Conservation (phyloP, 1,140 invertebrate species). For the Holotrichia oblita region DNA sequence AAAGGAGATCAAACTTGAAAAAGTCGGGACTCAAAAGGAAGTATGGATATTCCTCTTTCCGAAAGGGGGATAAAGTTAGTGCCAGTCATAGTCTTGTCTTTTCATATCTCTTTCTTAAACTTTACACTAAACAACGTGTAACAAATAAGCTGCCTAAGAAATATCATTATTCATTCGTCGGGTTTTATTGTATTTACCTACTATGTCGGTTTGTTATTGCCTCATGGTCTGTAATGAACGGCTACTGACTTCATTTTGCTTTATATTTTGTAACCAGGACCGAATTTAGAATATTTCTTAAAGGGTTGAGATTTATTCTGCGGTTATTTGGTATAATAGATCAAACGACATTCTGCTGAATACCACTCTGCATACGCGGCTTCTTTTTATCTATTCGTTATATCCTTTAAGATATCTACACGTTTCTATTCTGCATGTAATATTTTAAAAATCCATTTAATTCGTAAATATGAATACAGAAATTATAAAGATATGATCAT, state of each 20-base stretch:
- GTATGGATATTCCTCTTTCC: neutral
- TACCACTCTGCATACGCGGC: neutral
- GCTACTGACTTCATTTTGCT: slow-evolving; percentile 28
- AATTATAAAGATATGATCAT: too few species aligned
- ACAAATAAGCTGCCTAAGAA: slow-evolving; percentile 27
- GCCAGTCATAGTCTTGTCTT: slow-evolving; percentile 1
- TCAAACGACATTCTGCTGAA: neutral
- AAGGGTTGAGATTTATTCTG: too few species aligned
- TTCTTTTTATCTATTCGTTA: too few species aligned
- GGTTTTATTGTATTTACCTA: slow-evolving; percentile 29
- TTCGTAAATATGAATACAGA: too few species aligned
- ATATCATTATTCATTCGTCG: slow-evolving; percentile 34
- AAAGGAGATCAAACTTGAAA: slow-evolving; percentile 15
- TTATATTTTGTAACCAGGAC: neutral
- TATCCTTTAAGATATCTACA: too few species aligned
- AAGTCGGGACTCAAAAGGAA: neutral
- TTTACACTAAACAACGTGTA: slow-evolving; percentile 7
- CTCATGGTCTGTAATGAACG: slow-evolving; percentile 38
- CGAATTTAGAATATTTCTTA: too few species aligned
- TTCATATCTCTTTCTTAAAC: neutral
- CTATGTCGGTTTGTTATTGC: slow-evolving; percentile 39
- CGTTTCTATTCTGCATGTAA: too few species aligned
- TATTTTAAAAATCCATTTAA: too few species aligned
- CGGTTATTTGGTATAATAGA: too few species aligned
- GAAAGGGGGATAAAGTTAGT: slow-evolving; percentile 29